phyloP scores from a whole-genome alignment of 64 coral and sea anemone species.

The Dendrophyllia cribrosa region DNA sequence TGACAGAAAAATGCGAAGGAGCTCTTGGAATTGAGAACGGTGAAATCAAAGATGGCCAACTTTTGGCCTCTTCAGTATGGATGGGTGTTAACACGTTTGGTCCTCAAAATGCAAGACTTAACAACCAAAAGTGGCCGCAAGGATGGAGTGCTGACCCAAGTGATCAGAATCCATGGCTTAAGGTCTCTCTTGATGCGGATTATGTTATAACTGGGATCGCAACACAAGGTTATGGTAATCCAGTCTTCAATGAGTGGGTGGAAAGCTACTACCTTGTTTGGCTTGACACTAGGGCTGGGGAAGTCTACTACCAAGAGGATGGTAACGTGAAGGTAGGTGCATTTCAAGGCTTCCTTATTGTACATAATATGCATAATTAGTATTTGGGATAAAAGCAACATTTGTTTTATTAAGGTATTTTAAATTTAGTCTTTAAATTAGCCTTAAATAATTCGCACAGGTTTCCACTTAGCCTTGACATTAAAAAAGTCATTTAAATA shows the following conservation, averaged over 20 bases:
- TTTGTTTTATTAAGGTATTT: too few species aligned
- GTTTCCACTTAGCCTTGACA: too few species aligned
- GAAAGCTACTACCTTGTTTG: constrained; percentile 58
- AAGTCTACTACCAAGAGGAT: constrained; percentile 54
- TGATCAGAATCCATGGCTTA: constrained; percentile 71
- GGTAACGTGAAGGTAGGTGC: constrained; percentile 64
- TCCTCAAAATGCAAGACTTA: constrained; percentile 52
- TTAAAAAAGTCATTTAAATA: too few species aligned
- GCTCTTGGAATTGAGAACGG: constrained; percentile 47
- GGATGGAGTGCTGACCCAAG: constrained; percentile 64
- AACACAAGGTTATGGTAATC: constrained; percentile 64
- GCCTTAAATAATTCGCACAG: too few species aligned
- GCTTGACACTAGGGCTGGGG: constrained; percentile 19
- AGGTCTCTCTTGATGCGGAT: constrained; percentile 30
- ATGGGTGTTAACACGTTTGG: constrained; percentile 27
- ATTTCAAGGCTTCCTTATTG: too few species aligned
- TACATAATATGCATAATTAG: too few species aligned
- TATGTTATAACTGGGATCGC: constrained; percentile 65
- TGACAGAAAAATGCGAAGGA: constrained; percentile 41
- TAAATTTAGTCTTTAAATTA: too few species aligned
- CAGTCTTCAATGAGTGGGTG: constrained; percentile 62
- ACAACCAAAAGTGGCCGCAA: constrained; percentile 57
- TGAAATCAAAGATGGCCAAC: constrained; percentile 51
- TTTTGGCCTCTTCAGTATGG: constrained; percentile 59
- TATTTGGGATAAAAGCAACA: too few species aligned